Base-by-base conservation (phyloP, 2,888 invertebrate genomes). In the Lasioglossum malachurum region DNA sequence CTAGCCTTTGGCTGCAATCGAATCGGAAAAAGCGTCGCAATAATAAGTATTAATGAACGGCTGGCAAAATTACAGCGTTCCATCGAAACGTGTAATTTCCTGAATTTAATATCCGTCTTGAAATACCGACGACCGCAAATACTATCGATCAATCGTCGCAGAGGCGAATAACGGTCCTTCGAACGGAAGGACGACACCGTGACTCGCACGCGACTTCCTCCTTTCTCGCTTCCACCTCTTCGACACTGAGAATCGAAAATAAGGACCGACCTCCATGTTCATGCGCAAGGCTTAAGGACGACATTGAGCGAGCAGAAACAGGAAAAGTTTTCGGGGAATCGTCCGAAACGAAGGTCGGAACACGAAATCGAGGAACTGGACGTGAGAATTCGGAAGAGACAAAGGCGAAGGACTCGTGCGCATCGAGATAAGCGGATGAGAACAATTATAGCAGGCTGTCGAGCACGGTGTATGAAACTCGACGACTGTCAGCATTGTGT, bases 401-500 rank as follows among this genome's bases (percentile, higher is more conserved):
- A 82, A 75, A 77, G 64, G 38, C 77, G 60, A 80, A 78, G 82
- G 76, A 87, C 74, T 64, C 76, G 77, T 67, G 83, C 35, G 27
- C 72, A 81, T 87, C 74, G 79, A 80, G 85, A 85, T 77, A 86
- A 83, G 35, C 38, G 49, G 31, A 23, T 8, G 27, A 38, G 41
- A 80, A 78, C 57, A 82, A 87, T 87, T 87, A 87, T 41, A 31
- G 41, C 27, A 16, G 49, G n/a, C 44, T 44, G 67, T 53, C 57
- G 67, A 79, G 80, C 78, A 72, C 71, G 23, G 38, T 78, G 53
- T 53, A 57, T 12, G 75, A 60, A 80, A 85, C 35, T 46, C 8
- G 75, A 84, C 23, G 35, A 57, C 69, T 23, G 35, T 38, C 38
- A 8, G 67, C 16, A 67, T 23, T 31, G 31, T 31, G 16, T 31